These are phyloP conservation scores for Nasonovia ribisnigri DNA, from an alignment of 2,888 invertebrate species.

Conservation along the genomic window DNA sequence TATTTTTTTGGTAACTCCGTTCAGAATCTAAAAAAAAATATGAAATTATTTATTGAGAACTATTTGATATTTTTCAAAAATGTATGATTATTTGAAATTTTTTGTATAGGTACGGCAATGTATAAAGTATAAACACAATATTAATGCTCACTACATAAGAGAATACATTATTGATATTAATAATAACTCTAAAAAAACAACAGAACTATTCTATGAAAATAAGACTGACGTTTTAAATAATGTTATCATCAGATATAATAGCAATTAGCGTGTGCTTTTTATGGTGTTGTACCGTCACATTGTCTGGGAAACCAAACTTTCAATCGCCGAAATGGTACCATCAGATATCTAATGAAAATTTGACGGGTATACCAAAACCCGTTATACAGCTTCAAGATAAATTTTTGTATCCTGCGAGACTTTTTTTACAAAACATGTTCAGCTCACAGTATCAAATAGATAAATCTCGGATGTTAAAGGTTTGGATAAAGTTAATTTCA, in stretches of 20 bases:
- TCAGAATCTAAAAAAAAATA: neutral
- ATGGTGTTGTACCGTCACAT: neutral
- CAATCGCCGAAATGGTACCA: neutral
- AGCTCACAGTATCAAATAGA: constrained; percentile 9
- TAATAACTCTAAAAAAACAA: neutral
- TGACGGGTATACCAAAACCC: constrained; percentile 3
- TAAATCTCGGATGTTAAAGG: constrained; percentile 17
- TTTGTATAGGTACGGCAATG: neutral
- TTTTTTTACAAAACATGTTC: constrained; percentile 29
- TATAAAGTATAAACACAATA: neutral
- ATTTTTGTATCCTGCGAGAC: neutral
- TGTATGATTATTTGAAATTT: neutral
- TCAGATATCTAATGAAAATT: constrained; percentile 29
- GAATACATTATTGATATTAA: neutral
- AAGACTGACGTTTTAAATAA: neutral
- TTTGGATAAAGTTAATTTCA: neutral
- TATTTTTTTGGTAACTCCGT: neutral
- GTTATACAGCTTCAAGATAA: neutral
- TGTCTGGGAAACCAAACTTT: neutral
- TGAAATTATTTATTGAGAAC: neutral
- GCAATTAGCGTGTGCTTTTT: neutral
- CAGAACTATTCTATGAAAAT: neutral
- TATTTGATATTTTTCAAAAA: neutral
- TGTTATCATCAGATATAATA: neutral
- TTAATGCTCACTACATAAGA: neutral